A percentile compares a stretch with the other conserved stretches of the same genome.
phyloP scores from a whole-genome alignment of 30 jellyfish, hydroid and myxozoan species.

The Clytia hemisphaerica region DNA sequence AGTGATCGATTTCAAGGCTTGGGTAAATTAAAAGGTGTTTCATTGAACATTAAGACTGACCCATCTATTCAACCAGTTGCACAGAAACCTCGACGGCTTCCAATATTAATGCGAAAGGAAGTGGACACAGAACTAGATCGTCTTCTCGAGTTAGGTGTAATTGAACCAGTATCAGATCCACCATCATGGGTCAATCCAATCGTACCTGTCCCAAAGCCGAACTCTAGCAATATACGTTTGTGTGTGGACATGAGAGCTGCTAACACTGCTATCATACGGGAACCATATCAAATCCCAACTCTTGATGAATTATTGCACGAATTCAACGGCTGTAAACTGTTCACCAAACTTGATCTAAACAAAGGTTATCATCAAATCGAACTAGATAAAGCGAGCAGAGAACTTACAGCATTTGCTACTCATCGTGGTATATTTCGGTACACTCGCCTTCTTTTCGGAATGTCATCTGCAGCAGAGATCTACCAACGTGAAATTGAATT shows the following conservation, averaged over 20 bases:
- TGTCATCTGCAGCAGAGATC: conserved; percentile 50
- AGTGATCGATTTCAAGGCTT: conserved; percentile 29
- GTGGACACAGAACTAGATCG: conserved; percentile 30
- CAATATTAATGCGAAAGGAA: conserved; percentile 26
- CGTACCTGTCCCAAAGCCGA: conserved; percentile 45
- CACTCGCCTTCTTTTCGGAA: conserved; percentile 34
- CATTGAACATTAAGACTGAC: conserved; percentile 3
- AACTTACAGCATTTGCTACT: conserved; percentile 41
- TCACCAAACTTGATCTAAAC: too few species aligned
- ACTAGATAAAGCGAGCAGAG: too few species aligned
- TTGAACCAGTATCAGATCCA: conserved; percentile 29
- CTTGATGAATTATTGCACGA: too few species aligned
- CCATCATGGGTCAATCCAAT: conserved; percentile 54
- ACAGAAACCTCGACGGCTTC: conserved; percentile 44
- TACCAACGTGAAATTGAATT: conserved; percentile 37
- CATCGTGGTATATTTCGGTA: conserved; percentile 33
- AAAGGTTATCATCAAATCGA: too few species aligned
- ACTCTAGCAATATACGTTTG: conserved; percentile 30
- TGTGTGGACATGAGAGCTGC: conserved; percentile 65
- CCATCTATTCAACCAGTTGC: conserved; percentile 20
- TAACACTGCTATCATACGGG: conserved; percentile 46
- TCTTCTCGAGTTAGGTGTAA: conserved; percentile 21
- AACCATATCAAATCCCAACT: conserved; percentile 32
- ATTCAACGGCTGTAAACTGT: too few species aligned
- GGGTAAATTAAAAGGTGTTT: conserved; percentile 31